Percentiles rank a stretch among this genome's conserved stretches.
phyloP scores from a whole-genome alignment of 2,113 vertebrate species.

The Gymnorhina tibicen region DNA sequence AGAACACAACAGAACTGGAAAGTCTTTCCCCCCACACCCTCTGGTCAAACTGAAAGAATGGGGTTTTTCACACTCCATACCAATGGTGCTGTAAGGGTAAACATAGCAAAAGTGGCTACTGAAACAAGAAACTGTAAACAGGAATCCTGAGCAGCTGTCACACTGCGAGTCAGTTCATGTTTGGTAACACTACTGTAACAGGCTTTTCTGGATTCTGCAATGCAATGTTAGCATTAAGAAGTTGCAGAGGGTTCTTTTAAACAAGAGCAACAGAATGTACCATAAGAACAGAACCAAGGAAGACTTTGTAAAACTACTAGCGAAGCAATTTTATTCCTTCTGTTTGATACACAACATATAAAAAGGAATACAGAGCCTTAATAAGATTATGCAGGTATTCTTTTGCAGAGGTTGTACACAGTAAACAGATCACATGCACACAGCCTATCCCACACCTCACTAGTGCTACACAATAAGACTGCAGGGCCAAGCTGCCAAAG shows the following conservation, averaged over 20 bases:
- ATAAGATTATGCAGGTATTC: background rate
- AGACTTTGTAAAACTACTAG: background rate
- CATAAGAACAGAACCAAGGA: background rate
- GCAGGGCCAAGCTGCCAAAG: background rate
- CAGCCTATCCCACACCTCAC: accelerated
- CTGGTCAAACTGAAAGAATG: background rate
- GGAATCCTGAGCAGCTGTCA: background rate
- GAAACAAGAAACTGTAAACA: background rate
- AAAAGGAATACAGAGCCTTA: background rate
- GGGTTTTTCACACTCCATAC: background rate
- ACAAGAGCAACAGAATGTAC: background rate
- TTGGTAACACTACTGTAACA: background rate
- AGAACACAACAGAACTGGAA: background rate
- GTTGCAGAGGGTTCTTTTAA: background rate
- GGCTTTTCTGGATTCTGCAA: conserved; percentile 16
- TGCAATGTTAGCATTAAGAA: background rate
- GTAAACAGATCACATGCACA: background rate
- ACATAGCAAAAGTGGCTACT: background rate
- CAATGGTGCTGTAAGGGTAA: background rate
- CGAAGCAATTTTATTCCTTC: background rate
- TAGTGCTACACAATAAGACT: background rate
- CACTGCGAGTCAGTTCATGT: background rate
- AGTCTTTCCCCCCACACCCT: background rate
- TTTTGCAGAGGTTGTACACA: background rate
- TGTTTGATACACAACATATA: background rate